phyloP scores from a whole-genome alignment of 2,113 vertebrate species.

The Elephas maximus region DNA sequence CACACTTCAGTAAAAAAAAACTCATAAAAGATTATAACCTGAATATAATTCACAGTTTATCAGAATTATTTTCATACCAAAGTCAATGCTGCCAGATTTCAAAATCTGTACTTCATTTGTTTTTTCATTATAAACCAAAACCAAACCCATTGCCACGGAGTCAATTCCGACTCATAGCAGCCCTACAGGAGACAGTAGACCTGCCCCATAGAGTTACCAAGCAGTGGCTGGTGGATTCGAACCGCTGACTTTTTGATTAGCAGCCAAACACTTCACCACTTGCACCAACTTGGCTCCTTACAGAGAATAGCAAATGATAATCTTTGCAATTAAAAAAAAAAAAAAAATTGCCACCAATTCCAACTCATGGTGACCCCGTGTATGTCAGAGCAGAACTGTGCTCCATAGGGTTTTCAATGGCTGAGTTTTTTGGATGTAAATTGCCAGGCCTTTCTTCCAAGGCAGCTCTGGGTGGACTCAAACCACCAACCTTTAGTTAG shows the following conservation, averaged over 20 bases:
- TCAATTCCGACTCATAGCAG: no score
- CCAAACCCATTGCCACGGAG: no score
- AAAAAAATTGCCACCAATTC: not conserved
- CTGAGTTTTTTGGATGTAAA: not conserved
- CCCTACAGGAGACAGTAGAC: no score
- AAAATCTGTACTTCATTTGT: not conserved
- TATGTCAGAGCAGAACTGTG: not conserved
- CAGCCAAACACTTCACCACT: no score
- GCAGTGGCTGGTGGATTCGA: no score
- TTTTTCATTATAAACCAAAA: no score
- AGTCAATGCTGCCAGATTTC: conserved; percentile 52
- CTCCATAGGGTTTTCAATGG: not conserved
- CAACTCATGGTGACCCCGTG: not conserved
- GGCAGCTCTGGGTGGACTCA: not conserved
- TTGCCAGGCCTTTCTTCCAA: not conserved
- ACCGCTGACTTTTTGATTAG: no score
- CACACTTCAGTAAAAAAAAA: conserved; percentile 48
- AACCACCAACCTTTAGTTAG: not conserved
- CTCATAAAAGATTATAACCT: conserved; percentile 68
- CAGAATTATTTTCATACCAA: conserved; percentile 60
- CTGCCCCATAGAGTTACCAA: no score
- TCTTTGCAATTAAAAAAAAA: not conserved
- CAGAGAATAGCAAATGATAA: conserved; percentile 18
- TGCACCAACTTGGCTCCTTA: no score
- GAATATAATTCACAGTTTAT: conserved; percentile 71